These are phyloP conservation scores for Euura saliciscinereae DNA, from an alignment of 1,140 invertebrate species.

Conservation along the genomic window DNA sequence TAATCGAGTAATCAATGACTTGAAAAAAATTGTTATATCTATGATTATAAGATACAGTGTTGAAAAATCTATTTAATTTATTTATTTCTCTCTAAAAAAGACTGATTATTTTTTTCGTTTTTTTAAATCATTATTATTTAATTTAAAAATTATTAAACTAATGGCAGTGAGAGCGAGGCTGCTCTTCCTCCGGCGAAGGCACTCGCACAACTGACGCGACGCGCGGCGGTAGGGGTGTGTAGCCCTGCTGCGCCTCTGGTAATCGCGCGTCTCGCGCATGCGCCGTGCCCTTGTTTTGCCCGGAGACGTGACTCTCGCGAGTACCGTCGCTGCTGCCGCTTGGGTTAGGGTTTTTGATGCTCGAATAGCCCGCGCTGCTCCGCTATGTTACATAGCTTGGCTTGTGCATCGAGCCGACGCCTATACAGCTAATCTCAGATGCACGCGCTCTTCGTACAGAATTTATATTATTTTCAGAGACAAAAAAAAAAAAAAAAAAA, in stretches of 20 bases:
- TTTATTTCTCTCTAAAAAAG: too few species aligned
- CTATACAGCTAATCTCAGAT: too few species aligned
- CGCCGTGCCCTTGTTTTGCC: constrained; percentile 50
- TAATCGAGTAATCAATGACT: background rate
- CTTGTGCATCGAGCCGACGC: too few species aligned
- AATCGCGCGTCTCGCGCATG: constrained; percentile 40
- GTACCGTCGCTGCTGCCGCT: background rate
- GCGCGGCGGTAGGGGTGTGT: constrained; percentile 14
- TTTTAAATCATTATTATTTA: background rate
- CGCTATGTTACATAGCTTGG: too few species aligned
- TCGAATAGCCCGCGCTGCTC: constrained; percentile 31
- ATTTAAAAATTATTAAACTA: constrained; percentile 16
- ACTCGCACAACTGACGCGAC: constrained; percentile 55
- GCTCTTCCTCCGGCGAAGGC: constrained; percentile 51
- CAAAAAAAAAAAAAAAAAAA: too few species aligned
- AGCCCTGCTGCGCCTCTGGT: constrained; percentile 20
- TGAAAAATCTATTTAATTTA: too few species aligned
- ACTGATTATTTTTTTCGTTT: background rate
- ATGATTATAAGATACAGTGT: too few species aligned
- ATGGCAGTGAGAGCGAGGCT: constrained; percentile 45
- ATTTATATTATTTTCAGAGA: too few species aligned
- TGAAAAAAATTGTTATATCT: too few species aligned
- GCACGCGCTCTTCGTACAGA: too few species aligned
- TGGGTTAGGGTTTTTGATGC: background rate
- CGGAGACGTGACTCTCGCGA: background rate